Percentiles rank a stretch among this genome's conserved stretches.
phyloP scores from a whole-genome alignment of 2,797 vertebrate species.

The Onychomys leucogaster region DNA sequence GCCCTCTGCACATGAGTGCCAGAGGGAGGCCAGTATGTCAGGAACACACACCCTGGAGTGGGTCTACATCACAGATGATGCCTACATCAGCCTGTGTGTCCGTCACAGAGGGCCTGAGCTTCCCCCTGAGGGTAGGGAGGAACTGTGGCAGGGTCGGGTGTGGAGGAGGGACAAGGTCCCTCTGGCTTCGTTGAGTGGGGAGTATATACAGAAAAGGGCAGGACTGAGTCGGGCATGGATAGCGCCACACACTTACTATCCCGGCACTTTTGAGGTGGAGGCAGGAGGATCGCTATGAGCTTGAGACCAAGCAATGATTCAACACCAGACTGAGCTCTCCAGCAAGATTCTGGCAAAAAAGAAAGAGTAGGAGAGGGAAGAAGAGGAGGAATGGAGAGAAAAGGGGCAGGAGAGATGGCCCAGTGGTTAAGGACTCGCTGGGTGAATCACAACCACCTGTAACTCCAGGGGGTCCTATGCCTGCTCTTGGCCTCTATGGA shows the following conservation, averaged over 20 bases:
- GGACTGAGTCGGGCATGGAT: no score
- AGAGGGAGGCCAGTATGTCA: background rate
- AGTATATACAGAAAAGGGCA: background rate
- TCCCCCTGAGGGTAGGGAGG: background rate
- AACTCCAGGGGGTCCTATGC: background rate
- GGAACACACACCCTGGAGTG: background rate
- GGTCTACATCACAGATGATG: background rate
- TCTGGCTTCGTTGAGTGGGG: background rate
- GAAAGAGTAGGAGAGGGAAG: background rate
- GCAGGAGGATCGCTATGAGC: background rate
- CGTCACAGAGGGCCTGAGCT: background rate
- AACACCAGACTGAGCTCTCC: background rate
- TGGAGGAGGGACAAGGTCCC: background rate
- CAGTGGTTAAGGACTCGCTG: background rate
- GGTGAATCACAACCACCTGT: background rate
- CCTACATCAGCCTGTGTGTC: background rate
- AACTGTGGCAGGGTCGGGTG: background rate
- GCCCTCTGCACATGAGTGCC: background rate
- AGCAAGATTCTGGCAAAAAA: background rate
- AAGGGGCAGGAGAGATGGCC: background rate
- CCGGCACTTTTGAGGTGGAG: background rate
- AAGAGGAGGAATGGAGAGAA: background rate
- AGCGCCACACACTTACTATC: background rate
- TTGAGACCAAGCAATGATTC: background rate
- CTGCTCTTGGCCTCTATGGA: background rate